Percentiles rank a stretch among this genome's conserved stretches.
These are phyloP conservation scores for Hecatera dysodea DNA, from an alignment of 2,888 invertebrate genomes.

Conservation along the genomic window DNA sequence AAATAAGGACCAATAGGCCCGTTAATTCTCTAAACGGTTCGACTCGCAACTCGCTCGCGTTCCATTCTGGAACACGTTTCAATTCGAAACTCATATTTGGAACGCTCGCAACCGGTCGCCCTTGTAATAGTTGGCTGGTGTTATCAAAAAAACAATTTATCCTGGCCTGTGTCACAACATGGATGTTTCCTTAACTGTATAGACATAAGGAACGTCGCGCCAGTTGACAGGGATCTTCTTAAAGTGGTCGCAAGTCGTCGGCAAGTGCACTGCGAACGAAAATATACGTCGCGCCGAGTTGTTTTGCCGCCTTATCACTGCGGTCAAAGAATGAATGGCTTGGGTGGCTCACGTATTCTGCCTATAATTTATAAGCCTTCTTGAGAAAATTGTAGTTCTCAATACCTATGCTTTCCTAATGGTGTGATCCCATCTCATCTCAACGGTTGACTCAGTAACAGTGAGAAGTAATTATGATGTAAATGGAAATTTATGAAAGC, in stretches of 20 bases:
- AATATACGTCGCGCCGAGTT: constrained; percentile 90
- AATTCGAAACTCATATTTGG: constrained; percentile 89
- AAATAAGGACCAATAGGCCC: constrained; percentile 51
- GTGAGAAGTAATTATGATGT: not conserved
- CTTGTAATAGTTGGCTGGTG: constrained; percentile 91
- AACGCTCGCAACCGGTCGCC: constrained; percentile 89
- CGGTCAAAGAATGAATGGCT: constrained; percentile 77
- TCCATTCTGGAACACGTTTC: constrained; percentile 86
- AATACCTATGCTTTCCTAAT: not conserved
- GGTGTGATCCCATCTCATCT: not conserved
- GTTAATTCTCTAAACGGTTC: constrained; percentile 69
- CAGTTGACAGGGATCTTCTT: constrained; percentile 78
- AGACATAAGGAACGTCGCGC: constrained; percentile 67
- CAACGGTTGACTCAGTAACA: not conserved
- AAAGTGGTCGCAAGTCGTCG: constrained; percentile 83
- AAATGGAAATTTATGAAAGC: no score
- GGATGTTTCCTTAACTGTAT: constrained; percentile 65
- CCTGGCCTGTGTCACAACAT: constrained; percentile 76
- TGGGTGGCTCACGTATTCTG: constrained; percentile 34
- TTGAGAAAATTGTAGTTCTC: constrained; percentile 8
- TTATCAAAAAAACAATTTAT: constrained; percentile 84
- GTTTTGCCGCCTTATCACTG: constrained; percentile 91
- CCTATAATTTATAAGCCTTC: constrained; percentile 57
- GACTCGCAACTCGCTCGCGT: constrained; percentile 72
- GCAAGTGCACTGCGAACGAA: constrained; percentile 91